Evolutionary conservation across 2,888 invertebrate genomes (phyloP).

Genomic region (Scaptomyza flava): DNA sequence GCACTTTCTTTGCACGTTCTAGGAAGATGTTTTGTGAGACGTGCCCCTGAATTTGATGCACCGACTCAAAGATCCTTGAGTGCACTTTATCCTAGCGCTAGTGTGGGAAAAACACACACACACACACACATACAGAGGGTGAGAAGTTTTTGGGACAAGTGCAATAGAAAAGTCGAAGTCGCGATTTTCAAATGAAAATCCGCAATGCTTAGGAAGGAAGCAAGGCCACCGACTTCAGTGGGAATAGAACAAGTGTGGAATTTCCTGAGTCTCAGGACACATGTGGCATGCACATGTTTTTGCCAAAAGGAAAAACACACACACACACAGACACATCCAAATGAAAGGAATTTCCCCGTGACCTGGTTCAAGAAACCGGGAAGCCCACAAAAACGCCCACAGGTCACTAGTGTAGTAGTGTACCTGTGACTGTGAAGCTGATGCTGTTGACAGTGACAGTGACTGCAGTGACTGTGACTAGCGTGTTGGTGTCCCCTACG

Average conservation of each 20-base stretch:
- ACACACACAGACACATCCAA: conserved; percentile 8
- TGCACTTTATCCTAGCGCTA: not conserved
- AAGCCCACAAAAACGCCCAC: conserved; percentile 36
- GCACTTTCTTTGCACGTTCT: conserved; percentile 17
- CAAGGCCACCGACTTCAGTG: conserved; percentile 48
- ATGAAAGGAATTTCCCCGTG: conserved; percentile 61
- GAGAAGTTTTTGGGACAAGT: conserved; percentile 44
- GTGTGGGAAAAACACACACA: conserved; percentile 24
- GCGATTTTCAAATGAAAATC: conserved; percentile 63
- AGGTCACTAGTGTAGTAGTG: not conserved
- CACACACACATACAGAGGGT: conserved; percentile 17
- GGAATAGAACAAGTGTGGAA: conserved; percentile 65
- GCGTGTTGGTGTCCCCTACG: conserved; percentile 12
- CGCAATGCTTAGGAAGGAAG: conserved; percentile 49
- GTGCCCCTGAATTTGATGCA: conserved; percentile 23
- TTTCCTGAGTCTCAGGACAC: conserved; percentile 57
- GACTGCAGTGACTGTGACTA: conserved; percentile 8
- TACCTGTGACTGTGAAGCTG: conserved; percentile 31
- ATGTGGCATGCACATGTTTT: conserved; percentile 71
- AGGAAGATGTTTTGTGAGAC: conserved; percentile 26
- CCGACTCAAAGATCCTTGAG: not conserved
- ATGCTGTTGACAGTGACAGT: not conserved
- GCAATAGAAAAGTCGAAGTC: conserved; percentile 51
- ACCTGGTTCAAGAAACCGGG: not conserved
- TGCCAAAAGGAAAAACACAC: conserved; percentile 23